phyloP scores from a whole-genome alignment of 2,888 invertebrate genomes.

The Cabera pusaria region DNA sequence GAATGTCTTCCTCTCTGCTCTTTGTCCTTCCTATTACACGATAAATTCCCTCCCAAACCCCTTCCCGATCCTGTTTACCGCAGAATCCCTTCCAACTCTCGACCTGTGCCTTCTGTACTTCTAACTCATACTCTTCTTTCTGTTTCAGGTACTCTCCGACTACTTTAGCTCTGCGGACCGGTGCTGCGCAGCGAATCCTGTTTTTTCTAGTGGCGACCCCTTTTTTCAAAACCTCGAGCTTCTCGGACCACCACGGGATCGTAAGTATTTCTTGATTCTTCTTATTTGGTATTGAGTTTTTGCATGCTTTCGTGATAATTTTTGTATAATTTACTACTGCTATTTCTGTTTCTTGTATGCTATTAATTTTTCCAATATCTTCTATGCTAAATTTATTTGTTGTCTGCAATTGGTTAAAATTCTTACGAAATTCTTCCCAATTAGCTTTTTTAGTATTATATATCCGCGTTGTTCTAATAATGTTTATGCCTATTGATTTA shows the following conservation, averaged over 20 bases:
- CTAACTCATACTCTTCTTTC: constrained; percentile 24
- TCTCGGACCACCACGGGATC: constrained; percentile 27
- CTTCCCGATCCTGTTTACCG: constrained; percentile 15
- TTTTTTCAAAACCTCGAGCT: constrained; percentile 21
- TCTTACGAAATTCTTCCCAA: constrained; percentile 27
- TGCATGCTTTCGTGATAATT: constrained; percentile 9
- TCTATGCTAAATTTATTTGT: background rate
- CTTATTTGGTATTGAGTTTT: constrained; percentile 14
- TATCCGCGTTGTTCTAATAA: constrained; percentile 17
- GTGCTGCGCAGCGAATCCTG: constrained; percentile 19
- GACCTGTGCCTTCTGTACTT: constrained; percentile 12
- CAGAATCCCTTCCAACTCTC: constrained; percentile 30
- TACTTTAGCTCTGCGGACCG: constrained; percentile 17
- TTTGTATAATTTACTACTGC: constrained; percentile 3
- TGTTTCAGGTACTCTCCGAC: constrained; percentile 21
- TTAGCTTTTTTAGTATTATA: constrained; percentile 30
- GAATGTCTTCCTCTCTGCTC: constrained; percentile 9
- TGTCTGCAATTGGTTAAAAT: constrained; percentile 15
- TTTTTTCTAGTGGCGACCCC: constrained; percentile 9
- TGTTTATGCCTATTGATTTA: constrained; percentile 4
- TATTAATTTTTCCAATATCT: background rate
- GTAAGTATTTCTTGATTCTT: constrained; percentile 1
- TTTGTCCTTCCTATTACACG: constrained; percentile 10
- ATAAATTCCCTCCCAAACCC: constrained; percentile 11
- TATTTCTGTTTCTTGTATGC: constrained; percentile 3